Base-by-base conservation (phyloP, 1,140 invertebrate species). In the Gryllus bimaculatus region DNA sequence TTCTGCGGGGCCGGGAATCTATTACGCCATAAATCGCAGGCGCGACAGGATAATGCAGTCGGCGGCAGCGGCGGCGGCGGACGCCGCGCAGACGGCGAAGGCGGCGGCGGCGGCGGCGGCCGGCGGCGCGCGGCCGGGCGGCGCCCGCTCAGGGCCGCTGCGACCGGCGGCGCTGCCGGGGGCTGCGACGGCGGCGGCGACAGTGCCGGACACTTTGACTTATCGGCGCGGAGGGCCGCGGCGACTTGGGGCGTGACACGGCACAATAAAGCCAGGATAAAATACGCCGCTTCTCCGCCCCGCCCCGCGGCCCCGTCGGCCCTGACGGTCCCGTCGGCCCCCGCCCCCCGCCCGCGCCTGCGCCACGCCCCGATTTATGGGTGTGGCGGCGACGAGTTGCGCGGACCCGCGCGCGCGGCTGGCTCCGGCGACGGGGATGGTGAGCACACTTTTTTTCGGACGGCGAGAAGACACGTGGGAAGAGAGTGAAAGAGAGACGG, bases 181-280 rank as follows among this genome's bases (percentile, higher is more conserved):
- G 26, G 26, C 26, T 39, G 39, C 75, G 8, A n/a, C 47, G n/a
- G 21, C 8, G n/a, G 21, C 75, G 39, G 47, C n/a, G 75, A 76
- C 39, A 39, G 39, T 76, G 75, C 75, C 47, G 39, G 21, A 39
- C 75, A 48, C n/a, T 78, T 74, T 78, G 78, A 78, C 78, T 78
- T 78, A 78, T 74, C 21, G 77, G 20, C 20, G 47, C 26, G 47
- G 78, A 73, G 54, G 66, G 54, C 54, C 47, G 10, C 48, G 47
- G 47, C 39, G 78, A 78, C 78, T 48, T 74, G 39, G 78, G 78
- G 78, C 47, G 78, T 78, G 78, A 54, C 78, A 54, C 73, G 66
- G 66, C n/a, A 78, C 78, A 74, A 78, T 78, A 78, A 78, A 78
- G 20, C 78, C 73, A 54, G 78, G 73, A 26, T 78, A 78, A 78